Evolutionary conservation across 2,797 vertebrate species (phyloP).

Genomic region (Arnoldichthys spilopterus): DNA sequence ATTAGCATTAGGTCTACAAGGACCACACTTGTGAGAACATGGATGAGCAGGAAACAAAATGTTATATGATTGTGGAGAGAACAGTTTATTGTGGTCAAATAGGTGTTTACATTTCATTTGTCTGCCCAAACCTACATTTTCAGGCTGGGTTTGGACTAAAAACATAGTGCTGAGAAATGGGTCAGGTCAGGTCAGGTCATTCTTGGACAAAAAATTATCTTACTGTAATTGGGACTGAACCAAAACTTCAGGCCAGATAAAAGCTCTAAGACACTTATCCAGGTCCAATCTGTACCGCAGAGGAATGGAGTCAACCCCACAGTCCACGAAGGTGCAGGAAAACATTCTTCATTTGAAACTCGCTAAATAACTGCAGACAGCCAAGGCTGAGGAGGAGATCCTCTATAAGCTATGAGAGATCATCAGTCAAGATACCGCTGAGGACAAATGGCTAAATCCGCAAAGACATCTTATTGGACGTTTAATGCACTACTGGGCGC

Average conservation of each 20-base stretch:
- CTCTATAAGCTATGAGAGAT: not conserved
- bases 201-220: too few relatives aligned
- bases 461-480: not conserved
- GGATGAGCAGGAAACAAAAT: too few relatives aligned
- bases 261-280: conserved; percentile 49
- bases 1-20: too few relatives aligned
- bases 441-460: not conserved
- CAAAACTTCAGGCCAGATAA: conserved; percentile 13
- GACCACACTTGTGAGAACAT: too few relatives aligned
- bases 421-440: not conserved
- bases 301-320: conserved; percentile 19
- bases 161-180: too few relatives aligned
- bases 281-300: conserved; percentile 27
- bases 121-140: too few relatives aligned
- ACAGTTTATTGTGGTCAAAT: too few relatives aligned
- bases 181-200: too few relatives aligned
- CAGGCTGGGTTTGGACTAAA: too few relatives aligned
- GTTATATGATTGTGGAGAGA: too few relatives aligned
- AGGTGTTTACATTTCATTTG: too few relatives aligned
- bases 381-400: not conserved
- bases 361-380: conserved; percentile 11
- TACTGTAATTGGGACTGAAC: too few relatives aligned
- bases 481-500: not conserved
- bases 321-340: conserved; percentile 21
- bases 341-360: conserved; percentile 20